Evolutionary conservation across 2,888 invertebrate genomes (phyloP).

Genomic region (Xanthorhoe spadicearia): DNA sequence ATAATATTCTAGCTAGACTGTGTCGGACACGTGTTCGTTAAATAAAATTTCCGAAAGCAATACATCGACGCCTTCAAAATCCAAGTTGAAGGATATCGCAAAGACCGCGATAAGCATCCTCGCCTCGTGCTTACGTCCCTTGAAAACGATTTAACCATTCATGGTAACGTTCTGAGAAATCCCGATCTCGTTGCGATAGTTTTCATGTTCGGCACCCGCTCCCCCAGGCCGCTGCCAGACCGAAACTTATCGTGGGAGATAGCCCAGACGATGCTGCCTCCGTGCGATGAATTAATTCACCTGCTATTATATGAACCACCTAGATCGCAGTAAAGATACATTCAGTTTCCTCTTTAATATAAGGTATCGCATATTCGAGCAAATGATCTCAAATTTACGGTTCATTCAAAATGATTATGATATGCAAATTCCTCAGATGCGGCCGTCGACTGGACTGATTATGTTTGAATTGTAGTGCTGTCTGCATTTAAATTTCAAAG

Average conservation of each 20-base stretch:
- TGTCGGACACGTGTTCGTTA: conserved; percentile 15
- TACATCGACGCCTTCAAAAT: conserved; percentile 19
- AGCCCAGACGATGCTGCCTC: conserved; percentile 57
- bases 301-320: conserved; percentile 71
- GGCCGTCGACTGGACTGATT: conserved; percentile 36
- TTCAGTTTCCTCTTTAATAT: conserved; percentile 55
- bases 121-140: conserved; percentile 52
- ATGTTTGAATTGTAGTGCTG: conserved; percentile 39
- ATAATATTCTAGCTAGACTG: conserved; percentile 11
- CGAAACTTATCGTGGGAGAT: conserved; percentile 73
- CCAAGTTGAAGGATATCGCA: conserved; percentile 48
- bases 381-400: conserved; percentile 63
- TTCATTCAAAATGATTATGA: conserved; percentile 61
- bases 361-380: conserved; percentile 55
- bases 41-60: conserved; percentile 21
- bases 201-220: conserved; percentile 54
- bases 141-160: conserved; percentile 56
- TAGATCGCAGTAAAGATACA: conserved; percentile 79
- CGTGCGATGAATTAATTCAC: conserved; percentile 81
- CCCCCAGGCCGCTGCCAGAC: conserved; percentile 53
- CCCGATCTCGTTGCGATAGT: conserved; percentile 79
- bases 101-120: conserved; percentile 65
- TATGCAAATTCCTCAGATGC: conserved; percentile 44
- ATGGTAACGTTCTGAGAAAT: conserved; percentile 70
- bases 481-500: conserved; percentile 44